These are phyloP conservation scores for Venustaconcha ellipsiformis DNA, from an alignment of 1,140 invertebrate genomes.

Conservation along the genomic window DNA sequence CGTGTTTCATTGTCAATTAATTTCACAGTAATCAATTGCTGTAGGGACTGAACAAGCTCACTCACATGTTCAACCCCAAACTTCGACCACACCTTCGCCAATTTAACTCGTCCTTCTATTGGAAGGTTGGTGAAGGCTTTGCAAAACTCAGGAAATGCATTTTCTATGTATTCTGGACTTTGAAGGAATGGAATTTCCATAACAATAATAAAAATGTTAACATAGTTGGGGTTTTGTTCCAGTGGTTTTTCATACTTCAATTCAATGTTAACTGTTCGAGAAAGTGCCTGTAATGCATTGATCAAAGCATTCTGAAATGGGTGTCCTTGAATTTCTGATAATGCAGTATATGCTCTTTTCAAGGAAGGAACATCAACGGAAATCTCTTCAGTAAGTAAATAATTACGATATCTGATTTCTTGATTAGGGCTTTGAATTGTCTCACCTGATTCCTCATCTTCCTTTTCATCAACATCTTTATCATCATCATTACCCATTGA, in stretches of 20 bases:
- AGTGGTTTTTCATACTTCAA: slow-evolving; percentile 74
- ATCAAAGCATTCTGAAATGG: slow-evolving; percentile 82
- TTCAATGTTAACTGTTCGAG: slow-evolving; percentile 81
- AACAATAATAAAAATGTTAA: slow-evolving; percentile 87
- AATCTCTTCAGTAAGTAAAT: slow-evolving; percentile 39
- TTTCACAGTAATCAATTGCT: slow-evolving; percentile 86
- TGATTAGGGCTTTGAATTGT: slow-evolving; percentile 19
- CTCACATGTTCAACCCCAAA: slow-evolving; percentile 79
- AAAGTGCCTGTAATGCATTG: slow-evolving; percentile 81
- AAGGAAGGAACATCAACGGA: slow-evolving; percentile 72
- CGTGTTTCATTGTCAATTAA: slow-evolving; percentile 75
- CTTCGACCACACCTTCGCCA: slow-evolving; percentile 83
- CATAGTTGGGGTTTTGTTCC: slow-evolving; percentile 71
- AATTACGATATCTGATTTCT: background rate
- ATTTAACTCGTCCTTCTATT: slow-evolving; percentile 81
- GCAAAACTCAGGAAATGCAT: slow-evolving; percentile 84
- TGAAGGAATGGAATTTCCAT: slow-evolving; percentile 89
- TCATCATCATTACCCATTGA: slow-evolving; percentile 83
- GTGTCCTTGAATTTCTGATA: slow-evolving; percentile 72
- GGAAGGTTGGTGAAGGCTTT: slow-evolving; percentile 81
- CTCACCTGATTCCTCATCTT: slow-evolving; percentile 26
- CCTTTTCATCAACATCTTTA: slow-evolving; percentile 70
- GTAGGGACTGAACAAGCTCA: slow-evolving; percentile 82
- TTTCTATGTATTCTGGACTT: slow-evolving; percentile 84
- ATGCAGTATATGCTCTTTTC: slow-evolving; percentile 75